These are phyloP conservation scores for Panagrolaimus sp. DNA, from an alignment of 1,140 invertebrate genomes.

Conservation along the genomic window DNA sequence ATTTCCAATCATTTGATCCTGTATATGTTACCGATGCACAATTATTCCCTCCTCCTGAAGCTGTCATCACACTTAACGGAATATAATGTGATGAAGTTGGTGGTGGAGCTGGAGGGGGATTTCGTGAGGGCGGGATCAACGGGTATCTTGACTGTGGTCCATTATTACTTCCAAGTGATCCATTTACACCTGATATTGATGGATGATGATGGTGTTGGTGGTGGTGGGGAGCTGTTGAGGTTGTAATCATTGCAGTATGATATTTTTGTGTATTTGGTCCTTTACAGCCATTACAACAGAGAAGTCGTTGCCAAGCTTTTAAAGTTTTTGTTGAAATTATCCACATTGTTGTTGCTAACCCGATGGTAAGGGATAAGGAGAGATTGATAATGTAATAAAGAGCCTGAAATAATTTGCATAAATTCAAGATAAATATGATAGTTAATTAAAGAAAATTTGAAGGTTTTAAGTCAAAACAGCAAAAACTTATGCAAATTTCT, in stretches of 20 bases:
- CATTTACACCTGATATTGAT: background rate
- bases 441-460: too few species aligned
- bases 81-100: slow-evolving; percentile 24
- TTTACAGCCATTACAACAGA: slow-evolving; percentile 38
- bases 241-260: background rate
- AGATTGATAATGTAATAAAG: slow-evolving; percentile 65
- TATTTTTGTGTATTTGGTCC: background rate
- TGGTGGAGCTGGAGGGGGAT: slow-evolving; percentile 19
- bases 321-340: slow-evolving; percentile 64
- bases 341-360: slow-evolving; percentile 65
- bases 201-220: too few species aligned
- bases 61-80: slow-evolving; percentile 26
- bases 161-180: too few species aligned
- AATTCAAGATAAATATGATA: too few species aligned
- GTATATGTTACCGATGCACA: background rate
- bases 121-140: background rate
- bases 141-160: too few species aligned
- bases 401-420: slow-evolving; percentile 12
- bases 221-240: too few species aligned
- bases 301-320: slow-evolving; percentile 59
- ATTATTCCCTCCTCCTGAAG: background rate
- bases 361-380: slow-evolving; percentile 64
- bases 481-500: too few species aligned
- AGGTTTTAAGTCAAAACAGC: too few species aligned
- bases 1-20: background rate